These are phyloP conservation scores for Axis porcinus DNA, from an alignment of 2,113 vertebrate species.

Conservation along the genomic window DNA sequence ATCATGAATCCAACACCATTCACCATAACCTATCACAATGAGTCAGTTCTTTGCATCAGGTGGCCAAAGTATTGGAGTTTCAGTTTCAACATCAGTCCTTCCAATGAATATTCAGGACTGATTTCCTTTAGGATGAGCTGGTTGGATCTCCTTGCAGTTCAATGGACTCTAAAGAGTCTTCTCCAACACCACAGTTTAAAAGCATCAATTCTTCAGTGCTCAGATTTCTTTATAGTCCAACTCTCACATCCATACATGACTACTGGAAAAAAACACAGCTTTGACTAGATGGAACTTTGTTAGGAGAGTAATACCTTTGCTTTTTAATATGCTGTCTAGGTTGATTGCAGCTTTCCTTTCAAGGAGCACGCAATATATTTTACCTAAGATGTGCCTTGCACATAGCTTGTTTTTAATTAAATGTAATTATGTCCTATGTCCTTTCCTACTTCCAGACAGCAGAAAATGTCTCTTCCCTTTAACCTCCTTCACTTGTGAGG, in stretches of 20 bases:
- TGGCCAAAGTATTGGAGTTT: background rate
- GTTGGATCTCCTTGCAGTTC: background rate
- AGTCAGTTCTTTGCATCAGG: background rate
- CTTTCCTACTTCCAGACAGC: background rate
- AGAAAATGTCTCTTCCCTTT: background rate
- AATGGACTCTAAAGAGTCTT: background rate
- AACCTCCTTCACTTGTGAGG: background rate
- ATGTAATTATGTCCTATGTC: background rate
- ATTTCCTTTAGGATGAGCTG: background rate
- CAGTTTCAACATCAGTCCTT: background rate
- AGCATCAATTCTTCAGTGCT: rapidly evolving
- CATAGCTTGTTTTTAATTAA: background rate
- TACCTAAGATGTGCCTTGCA: background rate
- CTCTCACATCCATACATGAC: background rate
- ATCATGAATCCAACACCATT: background rate
- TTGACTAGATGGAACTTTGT: background rate
- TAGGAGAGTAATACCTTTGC: background rate
- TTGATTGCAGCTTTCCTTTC: background rate
- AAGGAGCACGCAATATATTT: background rate
- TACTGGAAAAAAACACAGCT: background rate
- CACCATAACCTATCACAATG: background rate
- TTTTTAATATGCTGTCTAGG: background rate
- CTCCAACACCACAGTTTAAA: background rate
- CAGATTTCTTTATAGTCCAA: background rate
- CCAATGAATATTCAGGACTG: background rate